Percentiles rank a stretch among this genome's conserved stretches.
Conservation (phyloP, 2,888 invertebrate species). For the Odontothrips loti region DNA sequence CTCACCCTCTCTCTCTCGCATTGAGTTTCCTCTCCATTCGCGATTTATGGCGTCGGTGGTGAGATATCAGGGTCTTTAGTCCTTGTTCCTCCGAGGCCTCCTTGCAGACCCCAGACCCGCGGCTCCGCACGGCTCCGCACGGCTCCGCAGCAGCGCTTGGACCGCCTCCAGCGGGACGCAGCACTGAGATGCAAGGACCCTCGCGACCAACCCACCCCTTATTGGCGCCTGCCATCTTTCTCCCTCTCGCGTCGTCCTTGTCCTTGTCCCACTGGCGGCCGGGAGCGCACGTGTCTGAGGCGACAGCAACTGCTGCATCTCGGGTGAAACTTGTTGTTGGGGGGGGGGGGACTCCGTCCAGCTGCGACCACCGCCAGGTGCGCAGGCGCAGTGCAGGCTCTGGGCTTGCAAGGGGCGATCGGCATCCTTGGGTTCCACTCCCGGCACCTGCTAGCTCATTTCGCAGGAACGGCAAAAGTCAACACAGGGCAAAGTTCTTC, state of each 20-base stretch:
- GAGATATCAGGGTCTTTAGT: conserved; percentile 11
- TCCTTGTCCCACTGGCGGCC: neutral
- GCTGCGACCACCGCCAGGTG: too few species aligned
- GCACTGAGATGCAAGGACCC: neutral
- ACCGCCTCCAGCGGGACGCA: neutral
- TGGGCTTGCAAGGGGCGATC: too few species aligned
- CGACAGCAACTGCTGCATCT: too few species aligned
- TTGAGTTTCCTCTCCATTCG: neutral
- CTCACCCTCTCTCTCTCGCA: neutral
- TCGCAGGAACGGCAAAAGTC: too few species aligned
- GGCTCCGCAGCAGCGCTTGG: neutral
- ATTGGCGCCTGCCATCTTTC: neutral
- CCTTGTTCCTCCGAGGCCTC: neutral
- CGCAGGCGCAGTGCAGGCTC: too few species aligned
- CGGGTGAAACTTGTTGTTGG: too few species aligned
- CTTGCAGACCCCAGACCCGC: too few species aligned
- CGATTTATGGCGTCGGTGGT: neutral
- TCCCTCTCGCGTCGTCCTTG: neutral
- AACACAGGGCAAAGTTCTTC: too few species aligned
- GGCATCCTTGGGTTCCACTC: too few species aligned
- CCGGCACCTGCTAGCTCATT: too few species aligned
- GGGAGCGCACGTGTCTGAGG: neutral
- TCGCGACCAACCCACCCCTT: neutral
- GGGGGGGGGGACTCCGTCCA: too few species aligned
- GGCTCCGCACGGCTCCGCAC: too few species aligned